Percentiles rank a stretch among this genome's conserved stretches.
Evolutionary conservation across 2,888 invertebrate genomes (phyloP).

Genomic region (Hydrotaea cyrtoneurina): DNA sequence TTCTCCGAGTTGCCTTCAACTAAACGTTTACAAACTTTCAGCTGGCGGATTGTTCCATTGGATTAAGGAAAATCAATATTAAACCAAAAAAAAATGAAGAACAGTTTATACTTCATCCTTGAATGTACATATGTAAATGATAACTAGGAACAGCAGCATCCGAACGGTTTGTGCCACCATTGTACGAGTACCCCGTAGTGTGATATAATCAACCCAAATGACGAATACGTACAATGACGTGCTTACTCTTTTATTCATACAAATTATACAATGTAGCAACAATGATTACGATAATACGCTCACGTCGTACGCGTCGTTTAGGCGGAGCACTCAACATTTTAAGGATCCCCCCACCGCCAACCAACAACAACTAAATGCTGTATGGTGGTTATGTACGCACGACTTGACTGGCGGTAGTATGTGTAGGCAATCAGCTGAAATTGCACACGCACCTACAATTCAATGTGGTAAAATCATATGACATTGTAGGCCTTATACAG

Average conservation of each 20-base stretch:
- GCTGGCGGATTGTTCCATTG: too few relatives aligned
- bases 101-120: too few relatives aligned
- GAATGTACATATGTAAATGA: too few relatives aligned
- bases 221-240: background rate
- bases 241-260: background rate
- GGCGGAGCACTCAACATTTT: background rate
- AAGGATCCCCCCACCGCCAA: background rate
- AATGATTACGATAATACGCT: conserved; percentile 8
- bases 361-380: too few relatives aligned
- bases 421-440: conserved; percentile 2
- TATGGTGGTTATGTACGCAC: background rate
- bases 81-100: too few relatives aligned
- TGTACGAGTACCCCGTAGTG: background rate
- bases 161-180: background rate
- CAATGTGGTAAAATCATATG: conserved; percentile 4
- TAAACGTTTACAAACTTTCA: too few relatives aligned
- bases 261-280: conserved; percentile 28
- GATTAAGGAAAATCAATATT: too few relatives aligned
- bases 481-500: background rate
- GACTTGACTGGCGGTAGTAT: background rate
- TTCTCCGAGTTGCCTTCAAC: too few relatives aligned
- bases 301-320: conserved; percentile 18
- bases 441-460: conserved; percentile 17
- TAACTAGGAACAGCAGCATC: background rate
- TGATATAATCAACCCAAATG: too few relatives aligned